These are phyloP conservation scores for Spheniscus humboldti DNA, from an alignment of 2,797 vertebrate genomes.

Conservation along the genomic window DNA sequence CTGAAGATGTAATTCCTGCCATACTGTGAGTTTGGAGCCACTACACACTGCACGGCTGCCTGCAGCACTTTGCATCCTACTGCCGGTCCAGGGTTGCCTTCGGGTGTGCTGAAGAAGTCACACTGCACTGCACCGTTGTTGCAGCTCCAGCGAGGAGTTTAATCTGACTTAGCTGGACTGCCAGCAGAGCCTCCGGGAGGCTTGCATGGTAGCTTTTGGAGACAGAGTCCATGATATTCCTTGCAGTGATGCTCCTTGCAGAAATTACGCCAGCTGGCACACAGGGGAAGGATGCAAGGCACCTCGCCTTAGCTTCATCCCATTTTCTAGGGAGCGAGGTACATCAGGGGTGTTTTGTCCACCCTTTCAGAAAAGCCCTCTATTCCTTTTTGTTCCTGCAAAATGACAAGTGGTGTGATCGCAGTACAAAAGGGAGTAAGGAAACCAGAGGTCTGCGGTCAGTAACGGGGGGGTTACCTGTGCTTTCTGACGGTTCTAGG, in stretches of 20 bases:
- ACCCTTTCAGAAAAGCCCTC: not conserved
- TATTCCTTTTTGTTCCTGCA: not conserved
- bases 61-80: not conserved
- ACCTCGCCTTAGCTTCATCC: not conserved
- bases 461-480: not conserved
- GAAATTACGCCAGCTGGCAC: not conserved
- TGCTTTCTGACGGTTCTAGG: constrained; percentile 71
- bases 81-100: not conserved
- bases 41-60: not conserved
- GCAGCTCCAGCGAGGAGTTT: not conserved
- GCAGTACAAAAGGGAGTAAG: not conserved
- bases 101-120: not conserved
- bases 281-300: not conserved
- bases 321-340: not conserved
- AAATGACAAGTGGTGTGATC: not conserved
- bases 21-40: not conserved
- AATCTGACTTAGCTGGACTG: not conserved
- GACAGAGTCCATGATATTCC: not conserved
- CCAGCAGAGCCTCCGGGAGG: not conserved
- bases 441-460: not conserved
- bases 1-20: not conserved
- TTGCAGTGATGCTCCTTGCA: not conserved
- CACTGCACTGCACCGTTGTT: not conserved
- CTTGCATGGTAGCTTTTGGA: not conserved
- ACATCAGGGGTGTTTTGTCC: not conserved